These are phyloP conservation scores for zebrafish (Danio rerio) DNA, from an alignment of 2,113 vertebrate species.

Conservation along the genomic window DNA sequence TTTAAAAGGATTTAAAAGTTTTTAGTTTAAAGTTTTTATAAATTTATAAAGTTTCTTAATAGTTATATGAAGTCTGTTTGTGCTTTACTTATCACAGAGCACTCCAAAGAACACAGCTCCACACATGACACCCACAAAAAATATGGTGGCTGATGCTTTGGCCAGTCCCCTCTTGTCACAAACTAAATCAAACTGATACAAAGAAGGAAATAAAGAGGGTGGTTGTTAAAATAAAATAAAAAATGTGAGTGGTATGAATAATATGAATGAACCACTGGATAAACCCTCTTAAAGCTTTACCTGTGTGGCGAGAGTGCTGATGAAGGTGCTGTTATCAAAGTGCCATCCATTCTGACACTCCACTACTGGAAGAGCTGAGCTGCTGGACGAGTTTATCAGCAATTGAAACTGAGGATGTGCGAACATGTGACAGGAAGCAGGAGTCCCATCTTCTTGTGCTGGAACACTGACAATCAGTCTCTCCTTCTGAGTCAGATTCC, in stretches of 20 bases:
- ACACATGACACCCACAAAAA: constrained; percentile 85
- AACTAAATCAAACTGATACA: constrained; percentile 88
- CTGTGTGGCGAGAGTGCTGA: constrained; percentile 86
- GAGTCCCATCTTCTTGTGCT: constrained; percentile 71
- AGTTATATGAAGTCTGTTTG: not conserved
- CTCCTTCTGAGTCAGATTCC: constrained; percentile 79
- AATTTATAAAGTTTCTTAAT: no score
- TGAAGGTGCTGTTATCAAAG: constrained; percentile 84
- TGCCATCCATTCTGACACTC: constrained; percentile 86
- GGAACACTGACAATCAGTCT: constrained; percentile 78
- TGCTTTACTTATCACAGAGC: constrained; percentile 84
- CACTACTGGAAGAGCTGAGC: constrained; percentile 58
- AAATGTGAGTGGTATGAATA: not conserved
- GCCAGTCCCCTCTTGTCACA: constrained; percentile 85
- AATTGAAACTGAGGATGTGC: constrained; percentile 74
- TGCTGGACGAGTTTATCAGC: constrained; percentile 72
- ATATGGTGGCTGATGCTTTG: constrained; percentile 81
- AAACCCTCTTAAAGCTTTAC: constrained; percentile 63
- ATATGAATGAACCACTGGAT: not conserved
- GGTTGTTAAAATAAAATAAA: not conserved
- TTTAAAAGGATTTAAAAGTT: no score
- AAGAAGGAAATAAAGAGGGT: not conserved
- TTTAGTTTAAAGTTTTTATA: no score
- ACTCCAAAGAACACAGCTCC: constrained; percentile 84
- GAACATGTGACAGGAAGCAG: constrained; percentile 85